Percentiles rank a stretch among this genome's conserved stretches.
phyloP scores from a whole-genome alignment of 2,797 vertebrate species.

The Coranthus polyacanthus region DNA sequence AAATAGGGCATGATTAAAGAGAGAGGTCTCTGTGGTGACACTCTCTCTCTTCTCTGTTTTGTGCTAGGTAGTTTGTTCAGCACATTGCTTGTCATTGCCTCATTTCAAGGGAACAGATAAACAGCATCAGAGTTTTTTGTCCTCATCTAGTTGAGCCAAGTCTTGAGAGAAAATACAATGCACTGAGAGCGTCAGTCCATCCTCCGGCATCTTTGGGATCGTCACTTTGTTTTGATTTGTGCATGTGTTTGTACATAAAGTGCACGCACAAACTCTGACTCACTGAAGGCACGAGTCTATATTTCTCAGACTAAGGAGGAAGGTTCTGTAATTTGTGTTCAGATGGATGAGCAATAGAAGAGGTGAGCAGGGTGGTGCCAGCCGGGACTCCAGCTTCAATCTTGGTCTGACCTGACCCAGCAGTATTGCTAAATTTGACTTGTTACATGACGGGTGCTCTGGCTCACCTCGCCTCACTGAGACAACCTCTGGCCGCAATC shows the following conservation, averaged over 20 bases:
- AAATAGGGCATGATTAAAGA: conserved; percentile 62
- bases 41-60: conserved; percentile 25
- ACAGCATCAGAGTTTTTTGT: conserved; percentile 34
- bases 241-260: conserved; percentile 18
- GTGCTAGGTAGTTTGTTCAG: conserved; percentile 53
- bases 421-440: conserved; percentile 81
- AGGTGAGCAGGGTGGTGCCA: conserved; percentile 42
- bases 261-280: conserved; percentile 6
- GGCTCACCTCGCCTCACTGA: conserved; percentile 71
- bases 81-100: conserved; percentile 54
- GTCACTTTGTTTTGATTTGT: conserved; percentile 44
- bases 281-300: conserved; percentile 22
- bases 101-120: conserved; percentile 52
- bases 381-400: conserved; percentile 73
- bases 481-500: conserved; percentile 78
- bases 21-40: conserved; percentile 39
- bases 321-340: conserved; percentile 63
- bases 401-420: conserved; percentile 80
- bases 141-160: conserved; percentile 35
- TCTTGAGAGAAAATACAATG: conserved; percentile 39
- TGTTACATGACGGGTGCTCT: conserved; percentile 75
- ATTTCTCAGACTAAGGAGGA: conserved; percentile 41
- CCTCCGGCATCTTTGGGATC: conserved; percentile 24
- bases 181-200: conserved; percentile 29
- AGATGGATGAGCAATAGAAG: conserved; percentile 68